Base-by-base conservation (phyloP, 2,113 vertebrate genomes). In the Labeo rohita region DNA sequence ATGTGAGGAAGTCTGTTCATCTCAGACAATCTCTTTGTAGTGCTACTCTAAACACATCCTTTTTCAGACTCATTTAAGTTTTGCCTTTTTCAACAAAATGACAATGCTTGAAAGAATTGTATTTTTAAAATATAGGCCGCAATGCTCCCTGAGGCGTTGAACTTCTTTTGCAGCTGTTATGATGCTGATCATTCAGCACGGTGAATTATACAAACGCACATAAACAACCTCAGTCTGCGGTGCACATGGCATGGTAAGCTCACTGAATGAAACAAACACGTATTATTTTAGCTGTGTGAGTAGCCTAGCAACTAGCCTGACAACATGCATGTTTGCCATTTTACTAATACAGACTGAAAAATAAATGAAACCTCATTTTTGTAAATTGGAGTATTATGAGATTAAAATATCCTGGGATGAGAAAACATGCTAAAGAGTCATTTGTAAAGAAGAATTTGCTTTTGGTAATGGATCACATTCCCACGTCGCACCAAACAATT, bases 131-230 rank as follows among this genome's bases (percentile, higher is more conserved):
- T 83, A 68, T 84, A 65, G 86, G 86, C 15, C 75, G n/a, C 45
- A 8, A 11, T 49, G 45, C 82, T 52, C 36, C 86, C 86, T 59
- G 39, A 70, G 76, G 86, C 86, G 2, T 39, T 15, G 43, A 56
- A 49, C 82, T 28, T 52, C 39, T 79, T 61, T 28, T 52, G 23
- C 86, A 87, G 74, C 81, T 87, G 86, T 80, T 77, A 43, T 16
- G 77, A 16, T 45, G 70, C 5, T 72, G 36, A 18, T 43, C 16
- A 72, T 43, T 45, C 16, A 12, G 28, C 68, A 45, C 8, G 28
- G 59, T 28, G 3, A 50, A n/a, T 68, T 56, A 83, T 43, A 21
- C 65, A 65, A 72, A 79, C 28, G 11, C 18, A 59, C 13, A 34
- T 79, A 78, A 47, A 87, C 34, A 84, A 54, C 34, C 36, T 34